Evolutionary conservation across 1,140 invertebrate genomes (phyloP).

Genomic region (Epicauta chinensis): DNA sequence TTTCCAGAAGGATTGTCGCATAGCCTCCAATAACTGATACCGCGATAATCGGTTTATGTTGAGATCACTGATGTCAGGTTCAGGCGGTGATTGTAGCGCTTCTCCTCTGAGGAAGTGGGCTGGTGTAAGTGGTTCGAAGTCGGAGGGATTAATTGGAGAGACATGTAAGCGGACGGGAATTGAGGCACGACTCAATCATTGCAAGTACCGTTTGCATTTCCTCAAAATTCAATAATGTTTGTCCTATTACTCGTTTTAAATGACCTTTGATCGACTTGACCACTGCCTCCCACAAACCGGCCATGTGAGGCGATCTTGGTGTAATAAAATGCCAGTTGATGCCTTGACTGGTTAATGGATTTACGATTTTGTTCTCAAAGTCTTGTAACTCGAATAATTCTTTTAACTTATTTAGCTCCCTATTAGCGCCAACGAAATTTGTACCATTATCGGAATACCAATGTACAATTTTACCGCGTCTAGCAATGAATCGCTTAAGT

Average conservation of each 20-base stretch:
- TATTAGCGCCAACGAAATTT: constrained; percentile 36
- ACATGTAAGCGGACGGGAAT: too few relatives aligned
- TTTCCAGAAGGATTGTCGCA: too few relatives aligned
- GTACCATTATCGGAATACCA: constrained; percentile 36
- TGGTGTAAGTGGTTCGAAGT: too few relatives aligned
- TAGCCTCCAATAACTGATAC: too few relatives aligned
- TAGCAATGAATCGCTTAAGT: constrained; percentile 39
- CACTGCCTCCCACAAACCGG: constrained; percentile 34
- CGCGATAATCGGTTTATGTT: too few relatives aligned
- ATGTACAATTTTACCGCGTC: constrained; percentile 28
- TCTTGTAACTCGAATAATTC: background rate
- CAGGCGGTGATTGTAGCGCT: too few relatives aligned
- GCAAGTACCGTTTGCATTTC: too few relatives aligned
- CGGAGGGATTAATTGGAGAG: too few relatives aligned
- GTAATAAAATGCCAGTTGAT: background rate
- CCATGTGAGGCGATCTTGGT: background rate
- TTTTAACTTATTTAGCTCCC: constrained; percentile 27
- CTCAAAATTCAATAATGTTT: too few relatives aligned
- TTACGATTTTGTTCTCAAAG: background rate
- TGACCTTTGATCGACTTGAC: constrained; percentile 30
- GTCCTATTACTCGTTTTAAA: constrained; percentile 18
- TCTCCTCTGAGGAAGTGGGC: too few relatives aligned
- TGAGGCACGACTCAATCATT: too few relatives aligned
- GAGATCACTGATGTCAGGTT: too few relatives aligned
- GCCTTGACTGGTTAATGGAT: background rate